Base-by-base conservation (phyloP, 2,888 invertebrate species). In the Nemoura dubitans region DNA sequence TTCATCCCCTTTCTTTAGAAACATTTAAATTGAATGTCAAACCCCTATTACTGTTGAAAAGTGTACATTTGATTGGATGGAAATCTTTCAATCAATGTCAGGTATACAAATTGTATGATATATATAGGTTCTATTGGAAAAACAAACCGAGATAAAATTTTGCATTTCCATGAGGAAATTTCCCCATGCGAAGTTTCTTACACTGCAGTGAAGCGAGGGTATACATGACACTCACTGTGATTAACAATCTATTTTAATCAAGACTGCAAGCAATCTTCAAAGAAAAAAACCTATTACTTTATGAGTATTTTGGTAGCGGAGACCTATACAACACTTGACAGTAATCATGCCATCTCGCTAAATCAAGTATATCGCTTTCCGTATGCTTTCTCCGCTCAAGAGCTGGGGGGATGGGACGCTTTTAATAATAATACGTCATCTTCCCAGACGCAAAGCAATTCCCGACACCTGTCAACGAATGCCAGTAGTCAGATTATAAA, bases 11-110 rank as follows among this genome's bases (percentile, higher is more conserved):
- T 59, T 59, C 59, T 43, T 76, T 84, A 28, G 28, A 59, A 84
- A 84, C 76, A 59, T 84, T 84, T 84, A 59, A 84, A 84, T 84
- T 84, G 59, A 84, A 84, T 29, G 76, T 76, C 43, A 76, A 84
- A 59, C 16, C 59, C 59, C 84, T 59, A 84, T 76, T 84, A 21
- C 84, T 76, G 59, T 59, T 84, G 59, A 84, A 76, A 84, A 84
- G 84, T 76, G 28, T 43, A 16, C 59, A 43, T 84, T 84, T 84
- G 84, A 84, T 84, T 59, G 84, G 84, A 84, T 84, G 21, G 84
- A 84, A 59, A 76, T 84, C 76, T 29, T 84, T 59, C 42, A 27
- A 30, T 81, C 28, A 78, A 78, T 28, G 26, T 28, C 78, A 81
- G 81, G 30, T 81, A 81, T n/a, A 36, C 36, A 81, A 81, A 59